Evolutionary conservation across 2,797 vertebrate species (phyloP), one percentile per base, ranked within the genome.

Genomic region (Rachycentron canadum): DNA sequence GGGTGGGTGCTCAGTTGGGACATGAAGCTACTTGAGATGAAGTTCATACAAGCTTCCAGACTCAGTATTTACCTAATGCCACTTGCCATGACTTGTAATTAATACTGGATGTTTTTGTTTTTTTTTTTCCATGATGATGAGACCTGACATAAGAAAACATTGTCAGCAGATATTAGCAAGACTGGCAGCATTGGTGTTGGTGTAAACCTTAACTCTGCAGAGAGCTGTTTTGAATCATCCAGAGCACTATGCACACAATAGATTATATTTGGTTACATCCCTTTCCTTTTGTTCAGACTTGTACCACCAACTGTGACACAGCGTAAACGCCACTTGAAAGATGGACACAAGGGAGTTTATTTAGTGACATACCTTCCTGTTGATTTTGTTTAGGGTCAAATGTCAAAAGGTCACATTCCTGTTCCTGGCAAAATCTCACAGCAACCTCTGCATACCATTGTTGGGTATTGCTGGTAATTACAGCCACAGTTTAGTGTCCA

Each of bases 361-460:
- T 84, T 41, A 75, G 76, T 38, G 70, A 55, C 76, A 78, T 73
- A 70, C 79, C 73, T 80, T 87, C 79, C 86, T 75, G 88, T 91
- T 93, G 91, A 89, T 91, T 91, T 88, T 41, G 36, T 73, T 72
- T 58, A 26, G 83, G 91, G 92, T 93, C 82, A 92, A 78, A 91
- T 89, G 92, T 88, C 89, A 90, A 84, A 79, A 81, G 91, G 94
- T 92, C 89, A 92, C 92, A 95, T 95, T 95, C 94, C 89, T 85
- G 75, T 52, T 86, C 69, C 74, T 83, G 73, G 84, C 72, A 69
- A 62, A 84, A 75, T 80, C 79, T 74, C 80, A 86, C 78, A 88
- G 82, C 76, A 82, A 73, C 82, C 56, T 76, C 75, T 43, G 21
- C 82, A 86, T 36, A 34, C 57, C 32, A 63, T 67, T 55, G 55